phyloP scores from a whole-genome alignment of 2,888 invertebrate genomes.

The Trissolcus brochymenae region DNA sequence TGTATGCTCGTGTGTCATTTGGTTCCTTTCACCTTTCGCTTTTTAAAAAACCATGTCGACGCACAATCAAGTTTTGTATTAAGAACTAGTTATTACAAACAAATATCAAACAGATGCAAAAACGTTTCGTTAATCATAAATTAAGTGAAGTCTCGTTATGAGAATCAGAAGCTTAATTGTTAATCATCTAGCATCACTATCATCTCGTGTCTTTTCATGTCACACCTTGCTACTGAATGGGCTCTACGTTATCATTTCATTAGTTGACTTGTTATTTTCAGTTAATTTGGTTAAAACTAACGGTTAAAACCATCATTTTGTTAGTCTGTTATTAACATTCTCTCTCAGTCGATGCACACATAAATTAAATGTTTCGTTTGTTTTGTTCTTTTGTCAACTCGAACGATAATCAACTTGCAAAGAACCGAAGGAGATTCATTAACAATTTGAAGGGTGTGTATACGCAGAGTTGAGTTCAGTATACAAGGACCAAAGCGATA shows the following conservation, averaged over 20 bases:
- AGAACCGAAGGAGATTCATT: no score
- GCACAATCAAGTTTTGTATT: slow-evolving; percentile 75
- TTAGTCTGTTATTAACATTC: slow-evolving; percentile 5
- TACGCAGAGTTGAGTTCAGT: no score
- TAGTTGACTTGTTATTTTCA: slow-evolving; percentile 13
- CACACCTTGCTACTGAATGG: slow-evolving; percentile 66
- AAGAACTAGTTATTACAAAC: slow-evolving; percentile 73
- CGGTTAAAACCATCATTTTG: background rate
- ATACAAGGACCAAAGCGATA: no score
- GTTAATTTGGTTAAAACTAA: slow-evolving; percentile 9
- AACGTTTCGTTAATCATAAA: slow-evolving; percentile 69
- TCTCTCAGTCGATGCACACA: slow-evolving; percentile 35
- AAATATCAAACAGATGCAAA: slow-evolving; percentile 75
- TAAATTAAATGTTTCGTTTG: background rate
- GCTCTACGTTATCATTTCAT: slow-evolving; percentile 52
- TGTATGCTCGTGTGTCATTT: slow-evolving; percentile 51
- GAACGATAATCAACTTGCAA: no score
- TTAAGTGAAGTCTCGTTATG: slow-evolving; percentile 66
- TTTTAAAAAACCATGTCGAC: slow-evolving; percentile 63
- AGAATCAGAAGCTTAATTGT: slow-evolving; percentile 72
- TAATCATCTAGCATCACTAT: slow-evolving; percentile 74
- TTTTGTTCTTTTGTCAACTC: no score
- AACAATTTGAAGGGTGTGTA: no score
- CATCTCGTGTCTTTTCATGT: slow-evolving; percentile 60
- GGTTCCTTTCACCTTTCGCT: slow-evolving; percentile 59